phyloP scores from a whole-genome alignment of 2,113 vertebrate genomes.

The Globicephala melas region DNA sequence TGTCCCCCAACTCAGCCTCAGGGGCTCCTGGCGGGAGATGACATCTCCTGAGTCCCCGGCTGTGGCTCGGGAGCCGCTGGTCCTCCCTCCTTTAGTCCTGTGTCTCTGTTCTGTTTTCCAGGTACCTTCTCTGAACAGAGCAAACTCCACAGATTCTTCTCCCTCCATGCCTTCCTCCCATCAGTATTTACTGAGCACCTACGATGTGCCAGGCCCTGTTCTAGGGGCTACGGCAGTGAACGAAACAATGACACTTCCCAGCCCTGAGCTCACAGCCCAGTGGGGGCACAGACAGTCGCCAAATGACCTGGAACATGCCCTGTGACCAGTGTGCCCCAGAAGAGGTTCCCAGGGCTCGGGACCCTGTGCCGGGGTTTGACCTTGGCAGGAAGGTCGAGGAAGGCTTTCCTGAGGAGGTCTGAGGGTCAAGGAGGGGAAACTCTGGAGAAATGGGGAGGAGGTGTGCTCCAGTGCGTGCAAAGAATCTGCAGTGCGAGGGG shows the following conservation, averaged over 20 bases:
- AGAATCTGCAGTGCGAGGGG: not conserved
- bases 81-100: not conserved
- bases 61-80: fast-evolving
- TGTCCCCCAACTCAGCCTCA: not conserved
- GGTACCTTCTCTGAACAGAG: not conserved
- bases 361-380: not conserved
- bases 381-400: not conserved
- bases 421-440: not conserved
- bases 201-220: fast-evolving
- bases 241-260: fast-evolving
- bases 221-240: not conserved
- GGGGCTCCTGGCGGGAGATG: fast-evolving
- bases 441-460: not conserved
- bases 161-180: fast-evolving
- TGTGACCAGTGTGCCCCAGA: not conserved
- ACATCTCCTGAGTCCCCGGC: fast-evolving
- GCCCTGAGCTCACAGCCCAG: not conserved
- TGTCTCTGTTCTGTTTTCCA: not conserved
- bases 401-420: not conserved
- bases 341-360: fast-evolving
- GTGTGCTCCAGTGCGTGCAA: not conserved
- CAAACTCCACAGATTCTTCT: fast-evolving
- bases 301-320: not conserved
- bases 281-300: fast-evolving
- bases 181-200: not conserved